Percentiles rank a stretch among this genome's conserved stretches.
Evolutionary conservation across 2,797 vertebrate genomes (phyloP).

Genomic region (Hylomyscus alleni): DNA sequence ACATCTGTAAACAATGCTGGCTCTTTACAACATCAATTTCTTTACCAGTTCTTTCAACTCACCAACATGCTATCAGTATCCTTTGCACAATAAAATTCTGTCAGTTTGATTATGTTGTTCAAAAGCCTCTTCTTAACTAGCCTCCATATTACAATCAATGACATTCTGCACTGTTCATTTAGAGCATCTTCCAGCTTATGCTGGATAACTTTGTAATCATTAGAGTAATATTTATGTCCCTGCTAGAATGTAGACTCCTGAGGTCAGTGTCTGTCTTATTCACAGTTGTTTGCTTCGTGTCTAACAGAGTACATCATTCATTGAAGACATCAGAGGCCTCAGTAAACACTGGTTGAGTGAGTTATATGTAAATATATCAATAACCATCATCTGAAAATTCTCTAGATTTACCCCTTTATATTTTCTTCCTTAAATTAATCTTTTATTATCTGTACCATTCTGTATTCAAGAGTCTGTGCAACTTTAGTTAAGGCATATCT

Average conservation of each 20-base stretch:
- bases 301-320: background rate
- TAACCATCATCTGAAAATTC: background rate
- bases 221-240: background rate
- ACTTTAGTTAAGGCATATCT: background rate
- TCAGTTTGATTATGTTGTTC: background rate
- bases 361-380: background rate
- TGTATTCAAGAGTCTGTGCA: background rate
- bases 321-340: background rate
- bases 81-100: background rate
- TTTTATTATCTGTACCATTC: background rate
- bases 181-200: background rate
- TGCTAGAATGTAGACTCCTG: background rate
- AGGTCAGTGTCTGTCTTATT: background rate
- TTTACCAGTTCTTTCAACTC: background rate
- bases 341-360: background rate
- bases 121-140: background rate
- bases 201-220: background rate
- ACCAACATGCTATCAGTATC: background rate
- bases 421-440: background rate
- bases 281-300: background rate
- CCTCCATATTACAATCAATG: background rate
- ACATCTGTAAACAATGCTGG: background rate
- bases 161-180: background rate
- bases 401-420: background rate
- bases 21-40: background rate